Evolutionary conservation across 2,888 invertebrate species (phyloP).

Genomic region (Notocelia uddmanniana): DNA sequence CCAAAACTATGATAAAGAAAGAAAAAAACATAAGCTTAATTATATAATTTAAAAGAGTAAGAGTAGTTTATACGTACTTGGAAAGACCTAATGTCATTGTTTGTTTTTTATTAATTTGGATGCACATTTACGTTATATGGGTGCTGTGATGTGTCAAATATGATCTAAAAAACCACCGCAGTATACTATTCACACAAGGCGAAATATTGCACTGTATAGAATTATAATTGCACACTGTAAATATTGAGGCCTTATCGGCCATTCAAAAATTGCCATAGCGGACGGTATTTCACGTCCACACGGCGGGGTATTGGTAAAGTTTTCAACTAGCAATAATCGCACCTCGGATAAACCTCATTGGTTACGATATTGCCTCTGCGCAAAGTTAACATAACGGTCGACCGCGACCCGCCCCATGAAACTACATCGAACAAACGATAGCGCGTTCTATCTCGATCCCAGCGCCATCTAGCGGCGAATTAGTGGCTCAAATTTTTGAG

Average conservation of each 20-base stretch:
- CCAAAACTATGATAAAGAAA: no score
- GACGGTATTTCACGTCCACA: slow-evolving; percentile 83
- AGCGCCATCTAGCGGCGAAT: slow-evolving; percentile 23
- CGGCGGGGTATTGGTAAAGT: slow-evolving; percentile 88
- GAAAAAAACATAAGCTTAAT: no score
- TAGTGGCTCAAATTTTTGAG: background rate
- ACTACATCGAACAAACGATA: slow-evolving; percentile 6
- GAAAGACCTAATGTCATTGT: no score
- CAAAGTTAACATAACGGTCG: slow-evolving; percentile 87
- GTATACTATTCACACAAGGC: no score
- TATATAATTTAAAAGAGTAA: no score
- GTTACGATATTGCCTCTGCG: slow-evolving; percentile 96
- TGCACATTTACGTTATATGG: no score
- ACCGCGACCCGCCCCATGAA: background rate
- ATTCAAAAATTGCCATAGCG: slow-evolving; percentile 81
- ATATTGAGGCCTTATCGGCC: slow-evolving; percentile 65
- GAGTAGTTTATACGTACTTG: no score
- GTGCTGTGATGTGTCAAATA: no score
- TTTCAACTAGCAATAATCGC: slow-evolving; percentile 97
- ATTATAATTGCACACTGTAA: no score
- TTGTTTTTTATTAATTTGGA: no score
- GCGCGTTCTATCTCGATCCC: slow-evolving; percentile 9
- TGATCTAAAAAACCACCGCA: no score
- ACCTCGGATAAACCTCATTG: slow-evolving; percentile 94
- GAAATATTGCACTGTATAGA: no score